Base-by-base conservation (phyloP, 92 coral and sea anemone species). In the Bergia sp. region DNA sequence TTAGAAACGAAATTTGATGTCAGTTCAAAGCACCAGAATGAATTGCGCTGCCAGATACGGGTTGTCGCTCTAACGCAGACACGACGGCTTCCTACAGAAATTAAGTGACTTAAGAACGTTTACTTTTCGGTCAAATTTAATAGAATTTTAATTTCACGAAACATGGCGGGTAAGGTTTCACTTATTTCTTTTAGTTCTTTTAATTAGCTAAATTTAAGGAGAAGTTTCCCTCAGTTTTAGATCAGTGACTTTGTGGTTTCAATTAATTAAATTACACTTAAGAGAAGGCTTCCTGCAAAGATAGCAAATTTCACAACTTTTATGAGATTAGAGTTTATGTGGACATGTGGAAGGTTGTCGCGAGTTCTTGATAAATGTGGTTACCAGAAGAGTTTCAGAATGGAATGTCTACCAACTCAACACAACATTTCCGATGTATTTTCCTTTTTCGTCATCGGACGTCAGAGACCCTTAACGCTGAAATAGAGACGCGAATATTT, bases 141-240 rank as follows among this genome's bases (percentile, higher is more conserved):
- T 93, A 92, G 98, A 90, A 95, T 88, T 95, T 93, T 93, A 95
- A 95, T 95, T 95, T 91, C 86, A 47, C 55, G 83, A 84, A 76
- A 57, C 76, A 88, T 84, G 94, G 89, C 90, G 80, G 78, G 45
- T 71, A 53, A 81, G 87, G 87, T 84, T 84, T 84, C 87, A 84
- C 87, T 84, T 84, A 84, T 84, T 71, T 71, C 87, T 84, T 69
- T 81, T 86, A 89, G 90, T 92, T 76, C 92, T 73, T 82, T 90
- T 92, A 92, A 92, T 92, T 89, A 92, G 90, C 90, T 91, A 92
- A 89, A 89, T 92, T 92, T 84, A 71, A 67, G 64, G 77, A 84
- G 87, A 12, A 84, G 79, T 18, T 69, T 84, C 64, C 87, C 45
- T 29, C 77, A 84, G 79, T 84, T 47, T 82, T 71, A 84, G 87